These are phyloP conservation scores for Hyposoter didymator DNA, from an alignment of 2,888 invertebrate species.

Conservation along the genomic window DNA sequence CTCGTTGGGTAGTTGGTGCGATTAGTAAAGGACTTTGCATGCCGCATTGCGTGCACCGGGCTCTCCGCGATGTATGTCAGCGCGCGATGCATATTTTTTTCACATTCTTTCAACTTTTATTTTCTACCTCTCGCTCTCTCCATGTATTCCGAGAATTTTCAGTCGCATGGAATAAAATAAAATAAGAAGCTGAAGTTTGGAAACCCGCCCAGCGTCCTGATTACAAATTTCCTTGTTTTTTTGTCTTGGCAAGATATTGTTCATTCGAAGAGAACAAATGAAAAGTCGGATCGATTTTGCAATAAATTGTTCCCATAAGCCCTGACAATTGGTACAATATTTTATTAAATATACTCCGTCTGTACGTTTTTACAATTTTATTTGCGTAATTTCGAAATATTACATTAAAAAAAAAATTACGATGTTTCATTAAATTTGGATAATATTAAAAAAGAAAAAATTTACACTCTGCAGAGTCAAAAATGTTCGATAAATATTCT, in stretches of 20 bases:
- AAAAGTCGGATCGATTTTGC: no score
- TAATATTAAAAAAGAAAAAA: no score
- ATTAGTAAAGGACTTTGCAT: constrained; percentile 49
- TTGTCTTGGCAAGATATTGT: background rate
- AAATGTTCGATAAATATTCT: no score
- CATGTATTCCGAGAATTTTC: constrained; percentile 37
- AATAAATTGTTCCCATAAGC: no score
- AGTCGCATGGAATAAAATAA: constrained; percentile 4
- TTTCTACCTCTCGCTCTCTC: background rate
- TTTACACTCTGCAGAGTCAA: no score
- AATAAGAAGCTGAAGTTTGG: background rate
- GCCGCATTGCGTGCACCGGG: constrained; percentile 63
- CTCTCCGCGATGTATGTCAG: constrained; percentile 48
- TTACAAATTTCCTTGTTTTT: background rate
- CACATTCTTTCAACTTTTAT: background rate
- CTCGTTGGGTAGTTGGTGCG: constrained; percentile 31
- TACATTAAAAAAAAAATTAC: no score
- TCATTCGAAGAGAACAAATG: no score
- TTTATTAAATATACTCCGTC: no score
- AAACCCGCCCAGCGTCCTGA: background rate
- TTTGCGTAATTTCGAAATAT: no score
- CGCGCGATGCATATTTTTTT: constrained; percentile 40
- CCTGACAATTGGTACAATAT: no score
- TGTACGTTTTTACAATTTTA: no score
- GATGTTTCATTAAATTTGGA: no score